These are phyloP conservation scores for Pseudorhombus dupliciocellatus DNA, from an alignment of 2,113 vertebrate genomes.

Conservation along the genomic window DNA sequence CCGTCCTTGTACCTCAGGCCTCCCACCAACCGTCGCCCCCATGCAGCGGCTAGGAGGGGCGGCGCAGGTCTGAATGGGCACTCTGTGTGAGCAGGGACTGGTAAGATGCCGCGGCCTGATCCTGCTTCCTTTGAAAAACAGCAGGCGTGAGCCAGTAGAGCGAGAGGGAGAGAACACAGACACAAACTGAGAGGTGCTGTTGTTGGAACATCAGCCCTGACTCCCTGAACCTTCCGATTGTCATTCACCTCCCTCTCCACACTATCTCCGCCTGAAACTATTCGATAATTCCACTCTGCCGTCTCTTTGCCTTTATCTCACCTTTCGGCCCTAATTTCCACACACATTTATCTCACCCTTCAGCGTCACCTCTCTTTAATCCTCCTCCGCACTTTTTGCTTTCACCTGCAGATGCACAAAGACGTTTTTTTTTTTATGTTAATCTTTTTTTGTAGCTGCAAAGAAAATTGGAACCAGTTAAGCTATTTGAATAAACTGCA, in stretches of 20 bases:
- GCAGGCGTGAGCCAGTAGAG: conserved; percentile 56
- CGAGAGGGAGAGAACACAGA: conserved; percentile 55
- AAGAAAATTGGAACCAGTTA: conserved; percentile 38
- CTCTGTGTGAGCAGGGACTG: conserved; percentile 75
- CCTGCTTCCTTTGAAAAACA: conserved; percentile 82
- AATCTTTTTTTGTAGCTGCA: conserved; percentile 8
- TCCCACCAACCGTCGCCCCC: conserved; percentile 46
- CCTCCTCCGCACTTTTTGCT: conserved; percentile 11
- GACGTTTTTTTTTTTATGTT: conserved; percentile 3
- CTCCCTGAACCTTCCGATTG: conserved; percentile 30
- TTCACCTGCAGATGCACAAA: conserved; percentile 16
- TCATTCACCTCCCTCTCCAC: background rate
- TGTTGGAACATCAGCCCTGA: conserved; percentile 47
- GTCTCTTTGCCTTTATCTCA: conserved; percentile 23
- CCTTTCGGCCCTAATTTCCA: conserved; percentile 17
- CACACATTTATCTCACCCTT: conserved; percentile 36
- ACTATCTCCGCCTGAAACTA: conserved; percentile 28
- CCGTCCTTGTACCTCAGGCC: conserved; percentile 3
- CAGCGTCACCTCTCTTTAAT: conserved; percentile 49
- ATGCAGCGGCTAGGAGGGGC: conserved; percentile 55
- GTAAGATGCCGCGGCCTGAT: conserved; percentile 60
- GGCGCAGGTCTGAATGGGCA: conserved; percentile 70
- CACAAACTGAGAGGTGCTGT: conserved; percentile 45
- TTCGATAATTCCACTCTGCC: conserved; percentile 29
- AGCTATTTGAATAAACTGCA: conserved; percentile 33